Percentiles rank a stretch among this genome's conserved stretches.
Conservation (phyloP, 1,140 invertebrate species). For the Aphidius gifuensis region DNA sequence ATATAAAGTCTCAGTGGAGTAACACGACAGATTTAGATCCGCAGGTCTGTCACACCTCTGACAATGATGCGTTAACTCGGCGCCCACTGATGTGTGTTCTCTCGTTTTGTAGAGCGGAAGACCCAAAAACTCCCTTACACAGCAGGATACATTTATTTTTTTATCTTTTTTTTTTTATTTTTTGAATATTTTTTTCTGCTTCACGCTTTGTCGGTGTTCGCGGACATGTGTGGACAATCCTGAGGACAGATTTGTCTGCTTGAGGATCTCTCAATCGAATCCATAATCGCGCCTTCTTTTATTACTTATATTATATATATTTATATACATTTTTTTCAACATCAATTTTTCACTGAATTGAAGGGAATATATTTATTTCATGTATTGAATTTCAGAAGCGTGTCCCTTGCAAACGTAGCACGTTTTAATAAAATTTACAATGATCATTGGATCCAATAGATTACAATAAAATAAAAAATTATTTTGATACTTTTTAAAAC, state of each 20-base stretch:
- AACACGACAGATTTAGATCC: slow-evolving; percentile 44
- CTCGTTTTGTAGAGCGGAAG: slow-evolving; percentile 8
- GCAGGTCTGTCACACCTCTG: slow-evolving; percentile 38
- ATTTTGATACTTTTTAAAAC: too few relatives aligned
- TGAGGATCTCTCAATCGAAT: slow-evolving; percentile 27
- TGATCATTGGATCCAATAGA: too few relatives aligned
- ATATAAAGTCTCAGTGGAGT: slow-evolving; percentile 10
- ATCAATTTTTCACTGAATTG: background rate
- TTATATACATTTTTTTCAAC: too few relatives aligned
- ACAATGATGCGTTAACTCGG: slow-evolving; percentile 43
- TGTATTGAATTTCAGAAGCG: too few relatives aligned
- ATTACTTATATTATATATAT: too few relatives aligned
- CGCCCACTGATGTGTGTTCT: slow-evolving; percentile 28
- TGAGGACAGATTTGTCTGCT: slow-evolving; percentile 48
- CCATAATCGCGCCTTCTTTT: slow-evolving; percentile 27
- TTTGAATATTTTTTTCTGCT: slow-evolving; percentile 10
- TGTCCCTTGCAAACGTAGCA: too few relatives aligned
- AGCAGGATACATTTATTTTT: background rate
- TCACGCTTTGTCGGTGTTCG: slow-evolving; percentile 48
- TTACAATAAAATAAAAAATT: too few relatives aligned
- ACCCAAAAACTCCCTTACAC: background rate
- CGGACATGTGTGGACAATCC: slow-evolving; percentile 55
- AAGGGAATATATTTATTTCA: background rate
- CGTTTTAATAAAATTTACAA: too few relatives aligned
- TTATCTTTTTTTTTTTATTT: slow-evolving; percentile 3